Percentiles rank a stretch among this genome's conserved stretches.
phyloP scores from a whole-genome alignment of 2,888 invertebrate genomes.

The Sesia apiformis region DNA sequence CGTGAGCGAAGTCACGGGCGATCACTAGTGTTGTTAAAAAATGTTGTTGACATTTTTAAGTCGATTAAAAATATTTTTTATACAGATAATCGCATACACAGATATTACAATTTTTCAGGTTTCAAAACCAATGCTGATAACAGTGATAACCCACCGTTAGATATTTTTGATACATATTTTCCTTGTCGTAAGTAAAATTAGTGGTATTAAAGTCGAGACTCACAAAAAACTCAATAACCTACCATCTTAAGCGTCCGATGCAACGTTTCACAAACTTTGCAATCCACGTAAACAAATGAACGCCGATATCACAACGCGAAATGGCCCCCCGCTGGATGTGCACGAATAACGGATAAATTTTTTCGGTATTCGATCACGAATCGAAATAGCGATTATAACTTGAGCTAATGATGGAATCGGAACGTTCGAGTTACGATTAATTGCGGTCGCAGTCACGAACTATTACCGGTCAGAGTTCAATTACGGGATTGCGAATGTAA shows the following conservation, averaged over 20 bases:
- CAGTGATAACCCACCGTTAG: too few species aligned
- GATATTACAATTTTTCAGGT: too few species aligned
- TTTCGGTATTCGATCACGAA: conserved; percentile 34
- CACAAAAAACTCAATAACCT: too few species aligned
- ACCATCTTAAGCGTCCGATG: background rate
- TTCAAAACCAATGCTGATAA: too few species aligned
- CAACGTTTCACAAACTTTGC: background rate
- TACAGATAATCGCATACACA: too few species aligned
- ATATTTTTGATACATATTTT: too few species aligned
- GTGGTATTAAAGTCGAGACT: too few species aligned
- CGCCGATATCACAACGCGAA: conserved; percentile 21
- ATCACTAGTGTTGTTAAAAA: too few species aligned
- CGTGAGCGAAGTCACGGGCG: too few species aligned
- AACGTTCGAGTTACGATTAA: conserved; percentile 24
- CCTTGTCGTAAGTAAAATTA: too few species aligned
- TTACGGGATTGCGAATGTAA: conserved; percentile 1
- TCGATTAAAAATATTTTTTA: too few species aligned
- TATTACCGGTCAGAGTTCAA: conserved; percentile 19
- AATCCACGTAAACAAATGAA: conserved; percentile 2
- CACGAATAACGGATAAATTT: conserved; percentile 38
- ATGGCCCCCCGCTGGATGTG: conserved; percentile 20
- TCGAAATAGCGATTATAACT: conserved; percentile 32
- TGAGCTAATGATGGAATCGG: conserved; percentile 18
- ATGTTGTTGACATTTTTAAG: too few species aligned
- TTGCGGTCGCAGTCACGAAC: conserved; percentile 35